Base-by-base conservation (phyloP, 2,888 invertebrate genomes). In the Phengaris alcon region DNA sequence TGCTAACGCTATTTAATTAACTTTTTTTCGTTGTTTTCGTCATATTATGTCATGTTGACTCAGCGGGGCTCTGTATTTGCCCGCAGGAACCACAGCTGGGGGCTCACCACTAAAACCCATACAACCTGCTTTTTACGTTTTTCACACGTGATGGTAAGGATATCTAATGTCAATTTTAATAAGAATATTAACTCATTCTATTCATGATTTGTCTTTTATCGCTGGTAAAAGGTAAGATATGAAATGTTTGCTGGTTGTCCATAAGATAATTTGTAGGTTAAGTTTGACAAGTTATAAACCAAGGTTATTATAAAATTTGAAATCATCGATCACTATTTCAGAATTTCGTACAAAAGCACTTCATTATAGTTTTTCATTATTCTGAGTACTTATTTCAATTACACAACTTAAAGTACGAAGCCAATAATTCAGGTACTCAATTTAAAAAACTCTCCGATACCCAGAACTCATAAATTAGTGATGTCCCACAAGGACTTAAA, bases 401-500 rank as follows among this genome's bases (percentile, higher is more conserved):
- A 10, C 64, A 35, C 22, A 22, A 59, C 59, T 22, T 59, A 9
- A 59, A 22, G 59, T 59, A 15, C 35, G 13, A 64, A 22, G 59
- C 59, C 59, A 64, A 64, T 64, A 64, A 64, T 64, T 64, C 64
- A 64, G 64, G 64, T 64, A 64, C 64, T 35, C 13, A 64, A 35
- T 64, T 64, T 35, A 44, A 64, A 35, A 64, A 64, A 64, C 35
- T 44, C 64, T 64, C 35, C 64, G 13, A 35, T 64, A 44, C 64
- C 1, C 35, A 44, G 64, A 64, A 64, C 64, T 8, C 35, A 72
- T 72, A 72, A 72, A 72, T 76, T 68, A 74, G 79, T 74, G 81
- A 81, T 80, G 79, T 80, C 79, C 74, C 74, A 70, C 75, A 75
- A 75, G 75, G 70, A 51, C 75, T 75, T 75, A 68, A 87, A 88